Conservation (phyloP, 2,888 invertebrate species). For the Masnerella sp. region DNA sequence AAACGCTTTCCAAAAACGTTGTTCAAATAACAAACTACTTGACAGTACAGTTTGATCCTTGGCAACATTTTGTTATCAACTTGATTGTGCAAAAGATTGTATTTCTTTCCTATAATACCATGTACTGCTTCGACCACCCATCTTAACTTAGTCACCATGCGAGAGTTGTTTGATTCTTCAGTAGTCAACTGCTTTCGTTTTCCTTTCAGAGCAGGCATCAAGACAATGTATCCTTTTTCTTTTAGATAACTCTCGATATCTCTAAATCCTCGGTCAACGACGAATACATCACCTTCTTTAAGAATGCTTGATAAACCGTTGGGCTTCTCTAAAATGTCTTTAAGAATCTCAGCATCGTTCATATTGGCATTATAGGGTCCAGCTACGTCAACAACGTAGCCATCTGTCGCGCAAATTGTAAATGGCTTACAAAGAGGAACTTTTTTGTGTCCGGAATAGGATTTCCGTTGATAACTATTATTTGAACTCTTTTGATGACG, state of each 20-base stretch:
- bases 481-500: conserved; percentile 48
- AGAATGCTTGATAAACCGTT: not conserved
- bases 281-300: not conserved
- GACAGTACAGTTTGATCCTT: not conserved
- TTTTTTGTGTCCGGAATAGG: conserved; percentile 51
- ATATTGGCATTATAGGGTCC: not conserved
- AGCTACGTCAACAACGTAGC: not conserved
- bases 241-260: not conserved
- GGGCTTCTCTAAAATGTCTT: not conserved
- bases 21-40: conserved; percentile 7
- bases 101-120: conserved; percentile 58
- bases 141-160: conserved; percentile 55
- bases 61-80: conserved; percentile 17
- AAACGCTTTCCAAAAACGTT: conserved; percentile 17
- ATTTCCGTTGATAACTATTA: conserved; percentile 49
- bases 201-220: conserved; percentile 19
- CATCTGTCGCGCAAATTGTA: conserved; percentile 14
- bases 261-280: not conserved
- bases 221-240: not conserved
- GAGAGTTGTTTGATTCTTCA: conserved; percentile 58
- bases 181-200: conserved; percentile 38
- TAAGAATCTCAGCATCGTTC: not conserved
- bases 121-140: conserved; percentile 62
- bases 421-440: conserved; percentile 44
- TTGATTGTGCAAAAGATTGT: conserved; percentile 1